Evolutionary conservation across 2,113 vertebrate genomes (phyloP), one percentile per base, ranked within the genome.

Genomic region (Corythaeola cristata): DNA sequence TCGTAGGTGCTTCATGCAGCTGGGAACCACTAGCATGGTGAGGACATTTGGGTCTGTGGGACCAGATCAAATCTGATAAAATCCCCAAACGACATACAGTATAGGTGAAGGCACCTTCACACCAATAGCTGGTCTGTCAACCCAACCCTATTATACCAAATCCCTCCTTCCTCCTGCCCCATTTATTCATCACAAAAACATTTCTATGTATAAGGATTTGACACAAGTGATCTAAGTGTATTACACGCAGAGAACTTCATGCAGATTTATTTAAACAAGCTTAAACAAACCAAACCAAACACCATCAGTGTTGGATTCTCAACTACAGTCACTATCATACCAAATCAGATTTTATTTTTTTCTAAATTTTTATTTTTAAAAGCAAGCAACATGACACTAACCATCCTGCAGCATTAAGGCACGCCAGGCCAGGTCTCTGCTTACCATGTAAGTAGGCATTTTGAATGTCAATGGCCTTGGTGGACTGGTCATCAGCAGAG

Each of bases 381-480:
- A 69, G 21, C 24, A 63, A 76, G 22, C 23, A 45, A 92, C 44
- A 68, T 11, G 16, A 26, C 52, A 58, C 35, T 82, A 56, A 59
- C 8, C 7, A 6, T 63, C 26, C 55, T 14, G 5, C 14, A 78
- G 27, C 59, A 89, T 15, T 72, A 37, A 67, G 44, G 22, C 19
- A 76, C 2, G 2, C 13, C 37, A 88, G 7, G 50, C 50, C 20
- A 78, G 41, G 28, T 26, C 35, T 83, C 39, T n/a, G 35, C 98
- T 97, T 97, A 99, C 99, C 99, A 71, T 99, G 97, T 95, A 99
- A 96, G 90, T 56, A 99, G 92, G 98, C 97, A 72, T 98, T 98
- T 88, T 99, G 99, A 97, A 99, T 98, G 89, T 99, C 99, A 93
- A 99, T 98, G 87, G 98, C 98, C 96, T 98, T 99, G 1, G 99